Evolutionary conservation across 1,140 invertebrate species (phyloP), one percentile per base, ranked within the genome.

Genomic region (Luehdorfia chinensis): DNA sequence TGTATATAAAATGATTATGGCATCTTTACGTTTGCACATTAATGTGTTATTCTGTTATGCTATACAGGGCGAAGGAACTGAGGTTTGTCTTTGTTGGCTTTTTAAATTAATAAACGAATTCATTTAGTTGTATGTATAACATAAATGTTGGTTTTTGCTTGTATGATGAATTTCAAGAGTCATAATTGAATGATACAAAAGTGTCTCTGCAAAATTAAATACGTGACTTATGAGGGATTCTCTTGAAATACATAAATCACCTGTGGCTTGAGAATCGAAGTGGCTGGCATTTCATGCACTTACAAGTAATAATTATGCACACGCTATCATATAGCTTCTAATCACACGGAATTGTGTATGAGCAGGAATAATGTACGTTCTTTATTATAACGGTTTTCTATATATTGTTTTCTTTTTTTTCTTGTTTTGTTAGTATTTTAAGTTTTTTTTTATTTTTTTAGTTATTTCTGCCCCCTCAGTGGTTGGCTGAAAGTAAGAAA

Each of bases 1-100:
- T 55, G 19, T 48, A 44, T 44, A 16, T 55, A 37, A 41, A n/a
- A 47, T 66, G 41, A 64, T 59, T 19, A 65, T 69, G 57, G 68
- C 47, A 58, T 53, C 68, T 49, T 62, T 68, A 56, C 64, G 65
- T 74, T 75, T 71, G 11, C 62, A 71, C 55, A 59, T 61, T 67
- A 55, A 65, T 68, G 44, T 72, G 62, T 78, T 84, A 57, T 78
- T 84, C 78, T 84, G 75, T 63, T 74, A 80, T 70, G 84, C 65
- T 47, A 69, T 68, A 73, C 83, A 89, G 88, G 87, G 88, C 78
- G 93, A 93, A 90, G 92, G 92, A 92, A 90, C 90, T 78, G 92
- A 94, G 93, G 92, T 94, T 91, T 88, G 90, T 91, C 84, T 48
- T 75, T 54, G 53, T 62, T 56, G 54, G 60, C 48, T 60, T 68